Conservation (phyloP, 92 coral and sea anemone genomes). For the Desmophyllum pertusum region DNA sequence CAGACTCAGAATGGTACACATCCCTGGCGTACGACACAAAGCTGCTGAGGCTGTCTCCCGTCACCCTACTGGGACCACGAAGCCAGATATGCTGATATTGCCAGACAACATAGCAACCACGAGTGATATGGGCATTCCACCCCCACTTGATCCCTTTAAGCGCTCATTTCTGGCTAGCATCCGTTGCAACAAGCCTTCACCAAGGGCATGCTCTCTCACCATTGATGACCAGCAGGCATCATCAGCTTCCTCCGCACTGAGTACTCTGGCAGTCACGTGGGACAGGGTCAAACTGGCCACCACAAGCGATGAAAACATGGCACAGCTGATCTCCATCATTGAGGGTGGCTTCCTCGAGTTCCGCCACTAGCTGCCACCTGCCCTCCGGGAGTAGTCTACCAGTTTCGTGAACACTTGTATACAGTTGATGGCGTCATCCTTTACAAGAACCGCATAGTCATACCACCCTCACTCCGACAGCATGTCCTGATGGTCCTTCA, state of each 20-base stretch:
- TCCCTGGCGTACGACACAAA: constrained; percentile 60
- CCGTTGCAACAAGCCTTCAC: too few relatives aligned
- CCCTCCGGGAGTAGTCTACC: constrained; percentile 54
- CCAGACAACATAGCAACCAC: constrained; percentile 50
- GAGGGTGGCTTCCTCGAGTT: constrained; percentile 58
- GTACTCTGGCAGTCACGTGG: constrained; percentile 47
- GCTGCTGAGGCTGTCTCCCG: too few relatives aligned
- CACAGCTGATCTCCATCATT: constrained; percentile 24
- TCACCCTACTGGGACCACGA: too few relatives aligned
- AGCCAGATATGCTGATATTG: neutral
- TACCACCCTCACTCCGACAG: constrained; percentile 55
- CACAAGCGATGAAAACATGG: constrained; percentile 23
- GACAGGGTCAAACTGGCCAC: constrained; percentile 45
- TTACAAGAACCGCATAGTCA: constrained; percentile 52
- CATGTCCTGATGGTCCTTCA: constrained; percentile 42
- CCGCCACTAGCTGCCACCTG: constrained; percentile 51
- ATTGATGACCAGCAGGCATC: constrained; percentile 30
- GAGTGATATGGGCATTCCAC: neutral
- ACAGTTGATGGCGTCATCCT: constrained; percentile 59
- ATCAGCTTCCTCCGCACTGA: constrained; percentile 26
- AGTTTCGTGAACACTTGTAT: constrained; percentile 63
- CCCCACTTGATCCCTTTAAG: neutral
- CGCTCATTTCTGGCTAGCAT: constrained; percentile 32
- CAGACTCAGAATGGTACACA: constrained; percentile 37
- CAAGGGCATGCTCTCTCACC: neutral